Base-by-base conservation (phyloP, 2,113 vertebrate species). In the Tenebrosternarchus preto region DNA sequence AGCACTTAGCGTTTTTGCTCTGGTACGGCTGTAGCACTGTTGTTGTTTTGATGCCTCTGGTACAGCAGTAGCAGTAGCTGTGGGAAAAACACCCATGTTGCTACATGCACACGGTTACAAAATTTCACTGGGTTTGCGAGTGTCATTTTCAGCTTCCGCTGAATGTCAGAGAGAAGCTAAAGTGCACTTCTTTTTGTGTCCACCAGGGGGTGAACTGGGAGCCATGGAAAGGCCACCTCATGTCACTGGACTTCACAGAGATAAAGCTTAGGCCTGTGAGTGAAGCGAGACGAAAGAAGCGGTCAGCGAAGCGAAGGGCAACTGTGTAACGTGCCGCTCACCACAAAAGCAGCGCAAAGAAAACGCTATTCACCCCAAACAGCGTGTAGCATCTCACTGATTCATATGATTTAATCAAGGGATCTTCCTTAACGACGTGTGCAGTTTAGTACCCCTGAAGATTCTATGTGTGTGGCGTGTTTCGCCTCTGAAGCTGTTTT, bases 191-290 rank as follows among this genome's bases (percentile, higher is more conserved):
- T 71, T 19, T 29, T 11, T 69, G 15, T 46, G 24, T 72, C 55
- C 60, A 69, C 15, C 80, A 97, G 95, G 93, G 94, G 0, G 92
- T 97, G 82, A 98, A 97, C 83, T 97, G 95, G 95, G 91, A 96
- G 78, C 94, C 95, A 0, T 96, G 96, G 94, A 97, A 96, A 91
- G 96, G 95, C 78, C 95, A 96, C 50, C 91, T 95, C 61, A 93
- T 89, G 61, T 97, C 96, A 80, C 94, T 97, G 12, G 93, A 95
- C 83, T 95, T 93, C 73, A 93, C 92, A 0, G 95, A 98, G 85
- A 91, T 97, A 92, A 96, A 96, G 91, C 95, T 97, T 73, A 84
- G 87, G 68, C 94, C 91, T 0, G 19, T 87, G 15, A 92, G 89
- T 46, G 67, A 80, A 50, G 88, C 85, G 63, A 81, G 89, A 81